Evolutionary conservation across 2,888 invertebrate genomes (phyloP), one percentile per base, ranked within the genome.

Genomic region (Crepidodera aurea): DNA sequence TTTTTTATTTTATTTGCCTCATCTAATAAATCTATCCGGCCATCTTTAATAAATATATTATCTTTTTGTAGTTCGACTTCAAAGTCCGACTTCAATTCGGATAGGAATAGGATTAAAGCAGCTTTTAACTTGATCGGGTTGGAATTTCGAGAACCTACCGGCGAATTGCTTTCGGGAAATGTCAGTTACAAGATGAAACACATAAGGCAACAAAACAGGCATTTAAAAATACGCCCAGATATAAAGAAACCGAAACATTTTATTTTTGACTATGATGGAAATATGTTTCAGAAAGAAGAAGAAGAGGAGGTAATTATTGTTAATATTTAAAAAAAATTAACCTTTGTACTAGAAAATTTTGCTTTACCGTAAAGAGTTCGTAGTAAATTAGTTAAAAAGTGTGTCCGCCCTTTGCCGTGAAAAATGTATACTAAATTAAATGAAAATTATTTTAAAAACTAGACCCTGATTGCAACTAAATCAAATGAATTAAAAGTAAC

Each of bases 61-160:
- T n/a, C n/a, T n/a, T n/a, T 25, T 29, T 29, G 2, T 10, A 56
- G 60, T 12, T 19, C 39, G 40, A 46, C 34, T 50, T 2, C 65
- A 62, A 57, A 57, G 10, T 16, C 25, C 1, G 66, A 66, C 67
- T 73, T 72, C 40, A 70, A 72, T 32, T 62, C 73, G 2, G 65
- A 69, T 1, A 66, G 71, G 22, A 75, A 87, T 64, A 84, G 84
- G 60, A 84, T 89, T 10, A 87, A 86, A 70, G 83, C 84, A 10
- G 89, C 89, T 0, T 88, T 90, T 71, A 84, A 86, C 69, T 79
- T 88, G 58, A 87, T 90, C 84, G 90, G 89, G 0, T 84, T 85
- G 60, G 78, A 81, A 61, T 77, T 75, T 59, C 55, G 72, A 13
- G 75, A 84, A 29, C 74, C 80, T 6, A 56, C 78, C 0, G 77